A percentile compares a stretch with the other conserved stretches of the same genome.
phyloP scores from a whole-genome alignment of 1,140 invertebrate species.

The Thereuonema tuberculata region DNA sequence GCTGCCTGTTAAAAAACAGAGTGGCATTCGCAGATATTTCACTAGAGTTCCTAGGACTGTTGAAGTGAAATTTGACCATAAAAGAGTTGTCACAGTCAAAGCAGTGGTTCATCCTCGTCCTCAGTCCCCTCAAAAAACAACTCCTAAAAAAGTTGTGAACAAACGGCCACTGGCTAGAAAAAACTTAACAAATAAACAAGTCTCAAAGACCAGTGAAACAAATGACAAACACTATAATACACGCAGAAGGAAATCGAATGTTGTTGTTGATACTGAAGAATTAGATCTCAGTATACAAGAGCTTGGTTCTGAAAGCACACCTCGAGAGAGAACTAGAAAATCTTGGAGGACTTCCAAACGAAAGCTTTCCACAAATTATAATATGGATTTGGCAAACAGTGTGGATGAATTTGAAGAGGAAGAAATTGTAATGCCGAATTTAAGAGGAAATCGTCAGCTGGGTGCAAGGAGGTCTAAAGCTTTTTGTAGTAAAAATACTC shows the following conservation, averaged over 20 bases:
- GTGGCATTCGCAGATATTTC: not conserved
- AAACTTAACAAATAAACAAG: not conserved
- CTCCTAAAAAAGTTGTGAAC: not conserved
- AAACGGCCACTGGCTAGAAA: not conserved
- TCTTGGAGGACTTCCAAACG: not conserved
- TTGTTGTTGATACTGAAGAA: slow-evolving; percentile 5
- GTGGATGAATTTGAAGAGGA: too few species aligned
- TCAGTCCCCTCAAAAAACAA: not conserved
- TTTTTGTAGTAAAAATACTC: too few species aligned
- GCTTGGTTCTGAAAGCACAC: not conserved
- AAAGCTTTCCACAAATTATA: too few species aligned
- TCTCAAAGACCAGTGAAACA: not conserved
- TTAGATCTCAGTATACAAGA: slow-evolving; percentile 1
- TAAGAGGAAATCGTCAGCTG: too few species aligned
- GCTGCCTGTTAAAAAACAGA: not conserved
- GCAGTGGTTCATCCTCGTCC: slow-evolving; percentile 3
- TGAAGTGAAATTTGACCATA: slow-evolving; percentile 6
- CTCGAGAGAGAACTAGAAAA: not conserved
- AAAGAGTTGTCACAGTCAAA: not conserved
- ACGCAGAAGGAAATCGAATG: slow-evolving; percentile 1
- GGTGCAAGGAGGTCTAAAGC: too few species aligned
- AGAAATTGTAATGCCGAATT: too few species aligned
- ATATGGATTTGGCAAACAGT: too few species aligned
- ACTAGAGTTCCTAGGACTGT: not conserved
- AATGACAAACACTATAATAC: not conserved